phyloP scores from a whole-genome alignment of 2,113 vertebrate genomes.

The Microcebus lehilahytsara region DNA sequence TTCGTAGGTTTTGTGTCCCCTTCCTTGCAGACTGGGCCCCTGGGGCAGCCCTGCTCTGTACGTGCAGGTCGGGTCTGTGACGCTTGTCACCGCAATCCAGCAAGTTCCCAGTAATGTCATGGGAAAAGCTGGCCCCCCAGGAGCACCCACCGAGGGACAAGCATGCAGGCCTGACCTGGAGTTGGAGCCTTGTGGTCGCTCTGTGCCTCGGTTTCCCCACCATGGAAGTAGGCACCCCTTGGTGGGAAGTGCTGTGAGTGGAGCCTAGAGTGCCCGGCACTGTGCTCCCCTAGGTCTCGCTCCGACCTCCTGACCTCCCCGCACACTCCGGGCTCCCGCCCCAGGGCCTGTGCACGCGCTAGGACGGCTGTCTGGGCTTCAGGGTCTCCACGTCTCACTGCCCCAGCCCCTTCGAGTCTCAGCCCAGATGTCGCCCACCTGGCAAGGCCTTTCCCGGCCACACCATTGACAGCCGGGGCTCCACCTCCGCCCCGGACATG shows the following conservation, averaged over 20 bases:
- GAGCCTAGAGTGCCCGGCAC: fast-evolving
- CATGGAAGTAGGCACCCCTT: background rate
- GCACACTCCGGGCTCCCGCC: background rate
- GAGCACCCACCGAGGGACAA: background rate
- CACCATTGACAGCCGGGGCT: fast-evolving
- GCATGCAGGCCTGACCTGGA: background rate
- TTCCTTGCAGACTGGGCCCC: fast-evolving
- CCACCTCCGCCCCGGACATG: fast-evolving
- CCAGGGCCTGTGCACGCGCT: background rate
- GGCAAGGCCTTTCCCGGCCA: background rate
- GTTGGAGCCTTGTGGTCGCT: background rate
- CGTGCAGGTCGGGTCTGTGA: background rate
- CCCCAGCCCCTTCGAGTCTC: background rate
- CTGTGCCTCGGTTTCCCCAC: background rate
- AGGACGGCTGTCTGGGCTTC: fast-evolving
- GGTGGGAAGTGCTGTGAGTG: background rate
- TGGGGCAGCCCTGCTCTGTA: too few species aligned
- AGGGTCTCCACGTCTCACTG: background rate
- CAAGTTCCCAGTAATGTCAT: fast-evolving
- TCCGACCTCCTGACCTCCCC: background rate
- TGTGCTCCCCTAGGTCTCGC: fast-evolving
- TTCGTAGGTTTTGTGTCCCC: too few species aligned
- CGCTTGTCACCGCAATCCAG: fast-evolving
- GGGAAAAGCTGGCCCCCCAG: fast-evolving
- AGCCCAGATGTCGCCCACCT: background rate